Conservation (phyloP, 2,797 vertebrate genomes). For the Bufotes viridis region DNA sequence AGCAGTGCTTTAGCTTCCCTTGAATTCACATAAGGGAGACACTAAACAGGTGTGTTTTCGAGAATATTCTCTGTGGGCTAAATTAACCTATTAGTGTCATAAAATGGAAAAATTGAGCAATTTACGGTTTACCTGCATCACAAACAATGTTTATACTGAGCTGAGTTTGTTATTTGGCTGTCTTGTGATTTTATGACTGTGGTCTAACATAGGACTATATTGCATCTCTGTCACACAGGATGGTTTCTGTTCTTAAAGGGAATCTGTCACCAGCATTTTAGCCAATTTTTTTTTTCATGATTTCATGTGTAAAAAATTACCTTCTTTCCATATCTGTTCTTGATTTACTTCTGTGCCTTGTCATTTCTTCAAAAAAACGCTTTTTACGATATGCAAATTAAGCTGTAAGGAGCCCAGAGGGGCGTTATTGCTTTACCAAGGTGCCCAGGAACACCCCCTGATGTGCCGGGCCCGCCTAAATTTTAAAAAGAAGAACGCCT, state of each 20-base stretch:
- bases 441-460: no score
- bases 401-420: no score
- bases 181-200: background rate
- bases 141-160: background rate
- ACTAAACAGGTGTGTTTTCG: constrained; percentile 3
- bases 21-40: background rate
- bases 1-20: background rate
- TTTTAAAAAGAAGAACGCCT: no score
- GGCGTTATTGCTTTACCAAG: no score
- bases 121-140: background rate
- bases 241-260: background rate
- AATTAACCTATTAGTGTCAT: background rate
- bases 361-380: no score
- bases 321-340: no score
- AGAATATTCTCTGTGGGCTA: background rate
- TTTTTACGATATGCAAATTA: no score
- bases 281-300: no score
- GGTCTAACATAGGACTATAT: background rate
- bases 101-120: background rate
- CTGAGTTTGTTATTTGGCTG: background rate
- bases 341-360: no score
- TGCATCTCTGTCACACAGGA: background rate
- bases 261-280: no score
- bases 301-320: no score
- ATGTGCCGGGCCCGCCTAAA: no score